Base-by-base conservation (phyloP, 92 coral and sea anemone species). In the Paragorgia papillata region DNA sequence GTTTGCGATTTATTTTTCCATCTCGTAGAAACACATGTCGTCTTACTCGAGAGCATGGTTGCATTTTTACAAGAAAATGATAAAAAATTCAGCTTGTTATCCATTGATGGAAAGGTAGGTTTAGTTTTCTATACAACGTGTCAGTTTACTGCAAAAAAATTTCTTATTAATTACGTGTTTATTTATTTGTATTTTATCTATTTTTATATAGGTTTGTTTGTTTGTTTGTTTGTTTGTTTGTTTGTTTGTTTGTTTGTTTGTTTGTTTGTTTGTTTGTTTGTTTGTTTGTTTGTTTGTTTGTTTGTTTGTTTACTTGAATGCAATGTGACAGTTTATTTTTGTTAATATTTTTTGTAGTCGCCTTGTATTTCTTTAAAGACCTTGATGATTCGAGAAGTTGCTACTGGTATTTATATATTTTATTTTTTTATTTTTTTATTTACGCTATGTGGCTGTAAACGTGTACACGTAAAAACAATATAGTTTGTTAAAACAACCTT, bases 61-160 rank as follows among this genome's bases (percentile, higher is more conserved):
- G 97, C 89, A 62, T 94, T 94, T 83, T 81, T 94, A 31, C 97
- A 90, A 81, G 98, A 94, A 78, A 94, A 94, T 32, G 98, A 94
- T 48, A 92, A 94, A 73, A 94, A 94, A 31, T 94, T 86, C 85
- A 86, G 86, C 40, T 79, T 94, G 58, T 79, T 94, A 18, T 91
- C 98, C 19, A 40, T 94, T 34, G 98, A 94, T 79, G 97, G 92
- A 49, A 94, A 94, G 92, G 98, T 90, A 59, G 0, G 24, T 37
- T 3, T 10, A 7, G 24, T 33, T n/a, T 46, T 46, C 2, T 6
- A 2, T 2, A 46, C 7, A 46, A 46, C 53, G 15, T 6, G 53
- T 46, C 2, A 46, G 12, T 6, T n/a, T 37, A 46, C 7, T 7
- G n/a, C 53, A 46, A 15, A 37, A 10, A 37, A 4, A 4, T 37